A percentile compares a stretch with the other conserved stretches of the same genome.
Conservation (phyloP, 1,140 invertebrate species). For the Drosophila miranda region DNA sequence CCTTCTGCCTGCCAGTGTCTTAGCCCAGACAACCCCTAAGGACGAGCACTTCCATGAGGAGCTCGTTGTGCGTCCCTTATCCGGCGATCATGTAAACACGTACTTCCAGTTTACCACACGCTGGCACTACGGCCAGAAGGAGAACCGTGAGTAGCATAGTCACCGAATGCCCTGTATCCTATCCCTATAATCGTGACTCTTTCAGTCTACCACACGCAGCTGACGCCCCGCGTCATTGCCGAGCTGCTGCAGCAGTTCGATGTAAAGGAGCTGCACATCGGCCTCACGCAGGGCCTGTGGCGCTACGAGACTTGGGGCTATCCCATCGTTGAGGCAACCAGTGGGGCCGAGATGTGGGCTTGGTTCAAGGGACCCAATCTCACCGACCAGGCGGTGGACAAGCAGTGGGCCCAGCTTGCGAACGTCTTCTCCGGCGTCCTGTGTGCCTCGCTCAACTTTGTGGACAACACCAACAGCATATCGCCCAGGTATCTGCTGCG, state of each 20-base stretch:
- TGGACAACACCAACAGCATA: conserved; percentile 94
- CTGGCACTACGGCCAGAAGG: conserved; percentile 85
- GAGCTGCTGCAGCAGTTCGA: conserved; percentile 94
- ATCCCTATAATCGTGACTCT: no score
- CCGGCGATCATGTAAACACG: conserved; percentile 90
- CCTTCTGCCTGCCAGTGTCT: conserved; percentile 1
- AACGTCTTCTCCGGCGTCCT: conserved; percentile 96
- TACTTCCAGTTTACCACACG: conserved; percentile 93
- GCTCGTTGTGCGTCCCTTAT: conserved; percentile 90
- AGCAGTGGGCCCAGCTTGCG: conserved; percentile 93
- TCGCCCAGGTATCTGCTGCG: conserved; percentile 92
- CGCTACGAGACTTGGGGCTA: conserved; percentile 96
- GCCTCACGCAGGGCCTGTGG: conserved; percentile 96
- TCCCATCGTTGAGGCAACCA: conserved; percentile 91
- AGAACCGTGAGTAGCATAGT: conserved; percentile 84
- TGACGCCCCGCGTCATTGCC: conserved; percentile 94
- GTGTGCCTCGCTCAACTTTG: conserved; percentile 98
- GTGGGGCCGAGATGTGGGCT: conserved; percentile 95
- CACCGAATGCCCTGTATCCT: neutral
- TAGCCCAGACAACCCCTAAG: neutral
- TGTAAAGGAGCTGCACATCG: conserved; percentile 95
- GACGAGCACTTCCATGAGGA: conserved; percentile 90
- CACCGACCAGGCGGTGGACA: conserved; percentile 86
- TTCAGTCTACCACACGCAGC: conserved; percentile 90
- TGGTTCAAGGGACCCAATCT: conserved; percentile 88